A percentile compares a stretch with the other conserved stretches of the same genome.
Conservation (phyloP, 2,113 vertebrate species). For the Dasyornis broadbenti region DNA sequence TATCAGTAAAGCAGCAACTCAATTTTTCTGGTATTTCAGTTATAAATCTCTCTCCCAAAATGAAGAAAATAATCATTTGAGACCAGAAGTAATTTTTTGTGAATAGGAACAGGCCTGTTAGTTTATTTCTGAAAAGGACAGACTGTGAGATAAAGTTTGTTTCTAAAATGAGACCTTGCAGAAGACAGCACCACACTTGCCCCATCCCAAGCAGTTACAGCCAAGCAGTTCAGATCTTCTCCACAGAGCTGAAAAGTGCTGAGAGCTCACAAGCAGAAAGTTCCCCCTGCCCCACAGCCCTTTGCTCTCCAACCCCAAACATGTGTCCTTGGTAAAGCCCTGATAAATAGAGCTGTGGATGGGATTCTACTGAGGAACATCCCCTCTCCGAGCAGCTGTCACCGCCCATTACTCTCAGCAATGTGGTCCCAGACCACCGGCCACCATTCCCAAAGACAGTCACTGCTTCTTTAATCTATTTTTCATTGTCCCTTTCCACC, state of each 20-base stretch:
- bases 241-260: not conserved
- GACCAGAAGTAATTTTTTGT: not conserved
- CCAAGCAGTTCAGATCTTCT: not conserved
- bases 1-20: not conserved
- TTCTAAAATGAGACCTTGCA: not conserved
- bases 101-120: not conserved
- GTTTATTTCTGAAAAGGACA: not conserved
- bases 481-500: not conserved
- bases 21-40: not conserved
- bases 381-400: not conserved
- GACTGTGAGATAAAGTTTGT: not conserved
- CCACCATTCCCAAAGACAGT: not conserved
- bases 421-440: fast-evolving
- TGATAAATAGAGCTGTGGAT: not conserved
- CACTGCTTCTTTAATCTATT: not conserved
- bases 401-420: not conserved
- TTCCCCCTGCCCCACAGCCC: not conserved
- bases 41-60: not conserved
- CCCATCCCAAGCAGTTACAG: not conserved
- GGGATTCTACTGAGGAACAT: fast-evolving
- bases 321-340: not conserved
- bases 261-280: not conserved
- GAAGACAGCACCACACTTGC: not conserved
- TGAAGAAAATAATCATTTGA: not conserved
- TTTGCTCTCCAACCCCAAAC: not conserved